Evolutionary conservation across 1,140 invertebrate species (phyloP), one percentile per base, ranked within the genome.

Genomic region (Meteorus sp.): DNA sequence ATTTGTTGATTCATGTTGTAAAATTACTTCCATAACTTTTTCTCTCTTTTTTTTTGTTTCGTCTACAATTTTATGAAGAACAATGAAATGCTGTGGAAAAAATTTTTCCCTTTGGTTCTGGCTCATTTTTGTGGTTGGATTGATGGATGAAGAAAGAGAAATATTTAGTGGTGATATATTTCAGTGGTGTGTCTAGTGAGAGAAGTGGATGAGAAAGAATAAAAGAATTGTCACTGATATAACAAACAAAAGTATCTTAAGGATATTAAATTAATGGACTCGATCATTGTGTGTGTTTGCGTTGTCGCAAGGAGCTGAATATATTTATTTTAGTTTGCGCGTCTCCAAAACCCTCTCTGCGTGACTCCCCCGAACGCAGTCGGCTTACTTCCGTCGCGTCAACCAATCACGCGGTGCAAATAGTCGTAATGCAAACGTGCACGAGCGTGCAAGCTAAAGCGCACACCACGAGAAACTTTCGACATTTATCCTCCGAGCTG

Each of bases 241-340:
- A 33, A 43, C 56, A 69, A 67, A 67, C 56, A 63, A 63, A 64
- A 64, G 59, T 56, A 65, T 75, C 51, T 68, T 59, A 52, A 55
- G 52, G 52, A 61, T 60, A 72, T 74, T 73, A 73, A 75, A 72
- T 74, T 74, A 72, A 74, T 73, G 74, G 67, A 65, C 58, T 62
- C 52, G 44, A 51, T 55, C 22, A 33, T 47, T 35, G 45, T 17
- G 29, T 31, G 25, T 31, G 13, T 20, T 41, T 51, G 52, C 37
- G 29, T 23, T 39, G 6, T 31, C 15, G 44, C n/a, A n/a, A n/a
- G n/a, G n/a, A n/a, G n/a, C 11, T 13, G 25, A 13, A 23, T 37
- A 50, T 48, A 25, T 39, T 53, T 61, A 61, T 54, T 43, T 50
- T 63, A 74, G 68, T 74, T 72, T 73, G 59, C 60, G 47, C 25